Base-by-base conservation (phyloP, 2,797 vertebrate genomes). In the Hippopotamyrus pictus region DNA sequence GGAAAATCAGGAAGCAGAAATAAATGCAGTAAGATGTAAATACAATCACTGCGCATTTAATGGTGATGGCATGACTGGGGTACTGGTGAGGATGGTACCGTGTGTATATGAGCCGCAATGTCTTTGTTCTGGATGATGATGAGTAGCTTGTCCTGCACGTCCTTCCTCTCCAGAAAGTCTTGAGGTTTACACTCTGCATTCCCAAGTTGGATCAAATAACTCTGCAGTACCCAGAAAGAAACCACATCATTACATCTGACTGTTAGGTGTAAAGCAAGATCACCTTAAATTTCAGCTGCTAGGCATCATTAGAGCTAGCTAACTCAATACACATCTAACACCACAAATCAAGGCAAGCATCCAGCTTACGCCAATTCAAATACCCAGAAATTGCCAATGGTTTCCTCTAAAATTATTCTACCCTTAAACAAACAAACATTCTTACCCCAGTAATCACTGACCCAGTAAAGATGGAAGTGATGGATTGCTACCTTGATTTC, bases 51-150 rank as follows among this genome's bases (percentile, higher is more conserved):
- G 8, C 6, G 1, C 22, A 12, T 84, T 84, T 51, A 12, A 50
- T 7, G 9, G 82, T 3, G 17, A 79, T 1, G 73, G 5, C 19
- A 79, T 3, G 7, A 44, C 41, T 9, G 7, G 37, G 73, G 14
- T n/a, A 79, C 44, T 8, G 73, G 73, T n/a, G 73, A 41, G 73
- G 41, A 79, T 19, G 73, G 4, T 95, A 99, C 99, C 98, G 97
- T 98, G 94, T 99, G 98, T 94, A 99, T 98, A 89, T 97, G 97
- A 88, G 94, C 94, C 22, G 97, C 97, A 53, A 99, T 99, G 94
- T 99, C 98, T 96, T 99, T 97, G 89, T 99, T 99, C 92, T 97
- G 97, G 94, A 99, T 99, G 94, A 99, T 98, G 95, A 99, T 98
- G 94, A 98, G 95, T 33, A 99, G 96, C 93, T 99, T 99, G 94